Conservation (phyloP, 2,113 vertebrate species). For the Neogale vison region DNA sequence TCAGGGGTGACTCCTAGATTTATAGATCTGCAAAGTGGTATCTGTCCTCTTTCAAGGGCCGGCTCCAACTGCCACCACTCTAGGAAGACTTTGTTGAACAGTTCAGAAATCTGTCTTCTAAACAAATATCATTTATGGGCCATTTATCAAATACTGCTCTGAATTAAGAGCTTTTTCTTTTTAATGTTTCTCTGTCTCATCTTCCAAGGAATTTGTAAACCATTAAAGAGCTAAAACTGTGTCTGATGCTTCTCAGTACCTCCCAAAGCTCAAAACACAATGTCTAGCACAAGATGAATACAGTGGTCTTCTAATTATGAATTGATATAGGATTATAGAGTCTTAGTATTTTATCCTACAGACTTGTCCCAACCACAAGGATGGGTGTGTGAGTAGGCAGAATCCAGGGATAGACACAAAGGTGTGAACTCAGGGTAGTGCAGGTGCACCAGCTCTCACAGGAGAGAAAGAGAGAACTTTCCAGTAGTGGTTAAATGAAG, state of each 20-base stretch:
- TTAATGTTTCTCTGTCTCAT: background rate
- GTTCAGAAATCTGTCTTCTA: background rate
- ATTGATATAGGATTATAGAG: background rate
- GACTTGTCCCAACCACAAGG: background rate
- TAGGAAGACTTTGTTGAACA: background rate
- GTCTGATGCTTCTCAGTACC: background rate
- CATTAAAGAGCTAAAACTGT: background rate
- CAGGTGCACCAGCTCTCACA: background rate
- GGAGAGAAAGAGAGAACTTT: background rate
- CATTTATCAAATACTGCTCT: background rate
- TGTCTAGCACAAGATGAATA: background rate
- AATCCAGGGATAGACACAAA: background rate
- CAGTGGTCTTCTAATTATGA: background rate
- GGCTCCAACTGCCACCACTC: background rate
- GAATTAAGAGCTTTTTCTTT: background rate
- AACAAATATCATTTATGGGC: background rate
- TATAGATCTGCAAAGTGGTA: background rate
- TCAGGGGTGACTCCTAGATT: background rate
- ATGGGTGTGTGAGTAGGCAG: background rate
- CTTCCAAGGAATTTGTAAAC: background rate
- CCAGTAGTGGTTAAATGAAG: background rate
- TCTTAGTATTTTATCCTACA: background rate
- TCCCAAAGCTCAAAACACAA: background rate
- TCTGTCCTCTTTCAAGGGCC: background rate
- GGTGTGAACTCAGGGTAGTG: no score